phyloP scores from a whole-genome alignment of 2,113 vertebrate species.

The Harpagus bidentatus region DNA sequence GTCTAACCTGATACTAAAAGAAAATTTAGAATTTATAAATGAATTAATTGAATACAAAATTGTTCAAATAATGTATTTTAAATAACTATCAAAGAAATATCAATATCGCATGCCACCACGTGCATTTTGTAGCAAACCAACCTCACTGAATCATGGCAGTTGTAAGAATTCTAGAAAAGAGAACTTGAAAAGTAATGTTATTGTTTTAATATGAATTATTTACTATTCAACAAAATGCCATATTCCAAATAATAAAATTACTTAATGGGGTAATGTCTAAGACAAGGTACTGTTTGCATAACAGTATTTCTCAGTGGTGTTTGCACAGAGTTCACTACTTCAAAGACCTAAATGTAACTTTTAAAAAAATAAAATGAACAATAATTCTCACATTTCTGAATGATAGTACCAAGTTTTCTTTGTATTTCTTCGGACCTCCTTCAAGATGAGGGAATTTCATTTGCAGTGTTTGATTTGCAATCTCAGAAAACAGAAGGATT shows the following conservation, averaged over 20 bases:
- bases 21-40: neutral
- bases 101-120: fast-evolving
- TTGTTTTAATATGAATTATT: neutral
- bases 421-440: conserved; percentile 27
- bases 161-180: neutral
- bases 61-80: neutral
- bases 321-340: neutral
- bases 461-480: conserved; percentile 59
- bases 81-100: neutral
- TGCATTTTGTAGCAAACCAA: neutral
- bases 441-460: conserved; percentile 47
- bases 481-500: conserved; percentile 56
- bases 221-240: neutral
- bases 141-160: neutral
- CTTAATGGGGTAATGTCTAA: neutral
- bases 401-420: neutral
- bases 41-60: neutral
- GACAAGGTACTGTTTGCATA: neutral
- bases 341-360: neutral
- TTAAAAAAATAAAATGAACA: neutral
- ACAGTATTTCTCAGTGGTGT: neutral
- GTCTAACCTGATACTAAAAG: neutral
- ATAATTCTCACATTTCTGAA: neutral
- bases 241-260: neutral
- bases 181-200: neutral